phyloP scores from a whole-genome alignment of 2,797 vertebrate genomes.

The Coranthus polyacanthus region DNA sequence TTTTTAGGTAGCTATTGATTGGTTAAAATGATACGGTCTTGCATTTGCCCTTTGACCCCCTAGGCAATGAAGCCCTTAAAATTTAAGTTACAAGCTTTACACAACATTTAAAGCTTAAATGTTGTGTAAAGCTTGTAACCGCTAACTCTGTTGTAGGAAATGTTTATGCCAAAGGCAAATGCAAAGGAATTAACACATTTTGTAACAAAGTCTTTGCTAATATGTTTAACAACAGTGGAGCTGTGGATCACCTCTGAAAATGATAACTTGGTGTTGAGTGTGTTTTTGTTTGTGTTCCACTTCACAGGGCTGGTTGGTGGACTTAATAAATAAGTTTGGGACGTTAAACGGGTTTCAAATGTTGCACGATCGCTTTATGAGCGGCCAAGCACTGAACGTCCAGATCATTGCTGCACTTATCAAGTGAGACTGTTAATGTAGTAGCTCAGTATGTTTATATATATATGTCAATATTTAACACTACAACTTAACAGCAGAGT shows the following conservation, averaged over 20 bases:
- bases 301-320: conserved; percentile 97
- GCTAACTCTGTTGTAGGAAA: too few species aligned
- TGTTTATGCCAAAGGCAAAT: not conserved
- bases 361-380: conserved; percentile 99
- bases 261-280: not conserved
- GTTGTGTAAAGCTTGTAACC: not conserved
- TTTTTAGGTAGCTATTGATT: conserved; percentile 4
- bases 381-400: conserved; percentile 98
- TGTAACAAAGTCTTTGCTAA: too few species aligned
- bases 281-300: conserved; percentile 20
- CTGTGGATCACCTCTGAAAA: too few species aligned
- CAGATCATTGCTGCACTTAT: conserved; percentile 99
- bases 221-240: too few species aligned
- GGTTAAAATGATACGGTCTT: not conserved
- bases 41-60: too few species aligned
- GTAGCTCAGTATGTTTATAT: not conserved
- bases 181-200: too few species aligned
- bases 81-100: too few species aligned
- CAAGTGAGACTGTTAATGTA: conserved; percentile 88
- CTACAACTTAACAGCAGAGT: not conserved
- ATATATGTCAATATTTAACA: not conserved
- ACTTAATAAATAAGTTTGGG: conserved; percentile 99
- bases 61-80: not conserved
- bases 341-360: conserved; percentile 99
- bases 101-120: too few species aligned